Conservation (phyloP, 2,797 vertebrate genomes). For the Calcarius lapponicus region DNA sequence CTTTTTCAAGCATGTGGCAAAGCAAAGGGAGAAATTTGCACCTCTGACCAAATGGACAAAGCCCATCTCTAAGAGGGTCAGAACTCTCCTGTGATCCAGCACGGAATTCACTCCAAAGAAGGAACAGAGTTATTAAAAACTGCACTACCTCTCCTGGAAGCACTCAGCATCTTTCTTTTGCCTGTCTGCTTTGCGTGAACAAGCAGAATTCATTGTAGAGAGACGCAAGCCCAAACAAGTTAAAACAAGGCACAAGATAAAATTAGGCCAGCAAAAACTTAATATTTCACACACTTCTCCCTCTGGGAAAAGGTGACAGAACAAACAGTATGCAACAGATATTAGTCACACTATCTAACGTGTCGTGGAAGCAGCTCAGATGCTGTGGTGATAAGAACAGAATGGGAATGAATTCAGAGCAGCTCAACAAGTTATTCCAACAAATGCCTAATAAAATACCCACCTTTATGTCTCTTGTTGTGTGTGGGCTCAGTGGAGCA, state of each 20-base stretch:
- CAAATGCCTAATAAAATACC: background rate
- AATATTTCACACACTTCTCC: slow-evolving; percentile 43
- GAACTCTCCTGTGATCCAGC: background rate
- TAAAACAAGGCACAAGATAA: slow-evolving; percentile 8
- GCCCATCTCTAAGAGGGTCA: background rate
- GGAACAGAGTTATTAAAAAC: background rate
- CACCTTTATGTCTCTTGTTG: background rate
- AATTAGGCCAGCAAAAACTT: slow-evolving; percentile 56
- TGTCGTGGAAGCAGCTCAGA: slow-evolving; percentile 12
- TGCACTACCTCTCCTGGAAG: background rate
- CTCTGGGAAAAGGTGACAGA: slow-evolving; percentile 57
- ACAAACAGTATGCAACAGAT: slow-evolving; percentile 63
- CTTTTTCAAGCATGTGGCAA: background rate
- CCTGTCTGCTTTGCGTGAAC: background rate
- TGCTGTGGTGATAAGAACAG: slow-evolving; percentile 10
- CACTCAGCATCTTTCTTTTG: background rate
- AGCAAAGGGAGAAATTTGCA: background rate
- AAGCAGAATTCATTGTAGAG: background rate
- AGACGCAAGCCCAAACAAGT: background rate
- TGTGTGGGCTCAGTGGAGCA: background rate
- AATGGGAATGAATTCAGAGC: background rate
- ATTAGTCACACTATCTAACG: slow-evolving; percentile 53
- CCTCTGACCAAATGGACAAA: background rate
- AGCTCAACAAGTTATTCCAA: background rate
- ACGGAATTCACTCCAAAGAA: background rate